Evolutionary conservation across 2,797 vertebrate genomes (phyloP), one percentile per base, ranked within the genome.

Genomic region (Neostethus bicornis): DNA sequence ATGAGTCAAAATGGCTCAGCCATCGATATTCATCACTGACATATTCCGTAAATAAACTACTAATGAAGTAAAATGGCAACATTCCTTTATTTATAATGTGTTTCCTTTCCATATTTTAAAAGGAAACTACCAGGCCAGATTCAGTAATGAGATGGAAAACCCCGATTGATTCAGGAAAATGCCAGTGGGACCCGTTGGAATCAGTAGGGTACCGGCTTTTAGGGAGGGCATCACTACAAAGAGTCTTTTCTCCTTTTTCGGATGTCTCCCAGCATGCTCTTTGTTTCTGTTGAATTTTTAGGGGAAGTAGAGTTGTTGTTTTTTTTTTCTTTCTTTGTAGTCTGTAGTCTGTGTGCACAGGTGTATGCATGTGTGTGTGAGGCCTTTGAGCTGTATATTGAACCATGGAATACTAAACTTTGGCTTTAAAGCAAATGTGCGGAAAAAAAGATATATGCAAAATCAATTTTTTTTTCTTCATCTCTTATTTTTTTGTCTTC

Each of bases 71-170:
- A 80, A 64, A 58, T 57, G 68, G 75, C 79, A 84, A 68, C 79
- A 70, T 82, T 82, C 70, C 71, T 74, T 63, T 87, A 83, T 86
- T 90, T 87, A 85, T 75, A 84, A 72, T 41, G 46, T 66, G 56
- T 77, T 90, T 90, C 86, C 87, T 90, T 85, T 80, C 53, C 78
- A 77, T 39, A 61, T 81, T 81, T 75, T 72, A 59, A 37, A 55
- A 42, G 45, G 51, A 73, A 54, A 71, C 48, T 66, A 66, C 69
- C 48, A 3, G 45, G 38, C 43, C 70, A 60, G 77, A 60, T 60
- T 59, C 34, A 17, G 14, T 63, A 73, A 74, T 73, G 58, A 47
- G 55, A 76, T 39, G 25, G 41, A 59, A 57, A 51, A 44, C 5
- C 1, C 21, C n/a, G 62, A 68, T 54, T 56, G 82, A 71, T 53